These are phyloP conservation scores for Theonella swinhoei DNA, from an alignment of 37 sponge, comb jelly and placozoan genomes.

Conservation along the genomic window DNA sequence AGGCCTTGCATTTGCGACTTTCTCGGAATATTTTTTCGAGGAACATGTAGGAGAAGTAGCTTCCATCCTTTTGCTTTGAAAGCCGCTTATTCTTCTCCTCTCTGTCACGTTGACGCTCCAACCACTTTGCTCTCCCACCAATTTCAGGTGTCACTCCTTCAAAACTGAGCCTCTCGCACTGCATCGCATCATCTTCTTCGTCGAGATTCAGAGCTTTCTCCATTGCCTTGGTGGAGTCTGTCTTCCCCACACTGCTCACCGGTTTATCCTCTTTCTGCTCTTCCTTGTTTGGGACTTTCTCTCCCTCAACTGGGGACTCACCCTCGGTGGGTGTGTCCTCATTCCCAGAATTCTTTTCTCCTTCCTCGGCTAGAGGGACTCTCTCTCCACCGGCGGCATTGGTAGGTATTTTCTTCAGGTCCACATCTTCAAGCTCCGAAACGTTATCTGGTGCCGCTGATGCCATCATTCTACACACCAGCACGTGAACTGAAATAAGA, in stretches of 20 bases:
- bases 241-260: too few species aligned
- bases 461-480: too few species aligned
- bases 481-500: too few species aligned
- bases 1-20: constrained; percentile 35
- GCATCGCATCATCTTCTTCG: background rate
- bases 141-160: background rate
- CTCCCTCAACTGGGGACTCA: background rate
- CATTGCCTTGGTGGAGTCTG: too few species aligned
- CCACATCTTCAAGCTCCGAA: too few species aligned
- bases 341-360: background rate
- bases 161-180: background rate
- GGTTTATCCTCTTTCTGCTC: background rate
- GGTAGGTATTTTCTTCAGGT: too few species aligned
- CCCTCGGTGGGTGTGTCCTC: background rate
- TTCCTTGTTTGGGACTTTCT: background rate
- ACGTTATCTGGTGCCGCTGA: too few species aligned
- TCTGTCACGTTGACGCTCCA: background rate
- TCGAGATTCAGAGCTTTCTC: background rate
- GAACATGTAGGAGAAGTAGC: constrained; percentile 50
- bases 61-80: constrained; percentile 34
- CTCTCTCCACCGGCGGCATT: too few species aligned
- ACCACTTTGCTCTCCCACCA: background rate
- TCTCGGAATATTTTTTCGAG: constrained; percentile 53
- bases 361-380: background rate
- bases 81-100: background rate